Conservation (phyloP, 1,140 invertebrate genomes). For the Dendrolimus punctatus region DNA sequence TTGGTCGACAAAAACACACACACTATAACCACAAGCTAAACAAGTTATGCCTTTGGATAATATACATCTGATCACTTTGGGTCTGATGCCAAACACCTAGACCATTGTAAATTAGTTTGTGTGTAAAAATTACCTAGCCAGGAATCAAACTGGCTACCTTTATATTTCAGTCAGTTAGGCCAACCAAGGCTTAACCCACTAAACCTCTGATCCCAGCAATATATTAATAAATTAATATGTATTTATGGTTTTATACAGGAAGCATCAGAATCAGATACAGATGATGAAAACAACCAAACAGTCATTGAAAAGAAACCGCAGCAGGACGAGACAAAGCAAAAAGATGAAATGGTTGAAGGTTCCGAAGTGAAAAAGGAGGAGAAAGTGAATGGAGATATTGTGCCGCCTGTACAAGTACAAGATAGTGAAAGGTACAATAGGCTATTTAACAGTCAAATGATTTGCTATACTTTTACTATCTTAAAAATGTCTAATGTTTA, state of each 20-base stretch:
- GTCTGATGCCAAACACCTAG: too few species aligned
- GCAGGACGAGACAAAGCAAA: slow-evolving; percentile 25
- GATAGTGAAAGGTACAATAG: slow-evolving; percentile 46
- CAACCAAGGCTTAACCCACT: too few species aligned
- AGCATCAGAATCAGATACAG: slow-evolving; percentile 52
- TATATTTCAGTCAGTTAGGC: too few species aligned
- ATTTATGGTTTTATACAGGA: slow-evolving; percentile 24
- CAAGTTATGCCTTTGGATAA: too few species aligned
- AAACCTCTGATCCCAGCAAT: not conserved
- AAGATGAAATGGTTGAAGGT: slow-evolving; percentile 18
- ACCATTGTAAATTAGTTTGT: too few species aligned
- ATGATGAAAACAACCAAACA: slow-evolving; percentile 55
- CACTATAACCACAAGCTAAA: too few species aligned
- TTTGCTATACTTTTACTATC: too few species aligned
- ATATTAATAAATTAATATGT: slow-evolving; percentile 1
- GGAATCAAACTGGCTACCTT: too few species aligned
- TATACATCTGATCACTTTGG: too few species aligned
- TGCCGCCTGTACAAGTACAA: slow-evolving; percentile 21
- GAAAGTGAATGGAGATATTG: slow-evolving; percentile 18
- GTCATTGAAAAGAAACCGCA: slow-evolving; percentile 55
- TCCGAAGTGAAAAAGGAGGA: slow-evolving; percentile 23
- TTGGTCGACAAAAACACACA: too few species aligned
- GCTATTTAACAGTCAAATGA: not conserved
- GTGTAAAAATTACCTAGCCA: too few species aligned
- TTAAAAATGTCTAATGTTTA: too few species aligned